phyloP scores from a whole-genome alignment of 2,113 vertebrate genomes.

The Polypterus senegalus region DNA sequence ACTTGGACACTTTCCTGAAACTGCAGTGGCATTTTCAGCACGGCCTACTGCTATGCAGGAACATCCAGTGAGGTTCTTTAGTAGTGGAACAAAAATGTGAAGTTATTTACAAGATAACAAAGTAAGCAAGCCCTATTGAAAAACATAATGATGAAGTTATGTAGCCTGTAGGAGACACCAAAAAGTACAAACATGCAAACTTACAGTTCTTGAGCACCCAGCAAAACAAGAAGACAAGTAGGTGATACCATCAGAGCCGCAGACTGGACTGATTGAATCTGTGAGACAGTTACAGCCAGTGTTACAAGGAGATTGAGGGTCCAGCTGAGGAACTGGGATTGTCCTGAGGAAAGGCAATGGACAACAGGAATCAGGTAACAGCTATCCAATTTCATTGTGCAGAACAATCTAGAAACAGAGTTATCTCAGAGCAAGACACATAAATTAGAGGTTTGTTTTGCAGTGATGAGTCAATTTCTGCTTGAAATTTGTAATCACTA shows the following conservation, averaged over 20 bases:
- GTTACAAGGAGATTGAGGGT: slow-evolving; percentile 73
- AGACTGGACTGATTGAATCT: slow-evolving; percentile 87
- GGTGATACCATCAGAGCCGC: slow-evolving; percentile 80
- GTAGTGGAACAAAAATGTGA: slow-evolving; percentile 21
- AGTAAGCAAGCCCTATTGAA: too few relatives aligned
- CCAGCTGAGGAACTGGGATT: slow-evolving; percentile 47
- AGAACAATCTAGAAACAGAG: neutral
- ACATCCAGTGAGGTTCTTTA: slow-evolving; percentile 79
- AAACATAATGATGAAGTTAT: too few relatives aligned
- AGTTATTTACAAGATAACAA: too few relatives aligned
- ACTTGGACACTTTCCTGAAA: slow-evolving; percentile 81
- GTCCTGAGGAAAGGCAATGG: slow-evolving; percentile 48
- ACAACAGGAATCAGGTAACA: neutral
- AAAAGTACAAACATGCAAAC: neutral
- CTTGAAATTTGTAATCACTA: too few relatives aligned
- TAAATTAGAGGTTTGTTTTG: too few relatives aligned
- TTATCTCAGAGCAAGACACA: neutral
- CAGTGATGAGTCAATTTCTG: too few relatives aligned
- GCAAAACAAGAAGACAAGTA: slow-evolving; percentile 95
- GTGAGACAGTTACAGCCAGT: slow-evolving; percentile 86
- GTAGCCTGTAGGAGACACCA: too few relatives aligned
- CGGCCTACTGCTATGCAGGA: slow-evolving; percentile 58
- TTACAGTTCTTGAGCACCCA: slow-evolving; percentile 68
- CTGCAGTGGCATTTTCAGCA: slow-evolving; percentile 51
- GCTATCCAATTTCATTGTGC: neutral